Evolutionary conservation across 1,140 invertebrate genomes (phyloP).

Genomic region (Calephelis virginiensis): DNA sequence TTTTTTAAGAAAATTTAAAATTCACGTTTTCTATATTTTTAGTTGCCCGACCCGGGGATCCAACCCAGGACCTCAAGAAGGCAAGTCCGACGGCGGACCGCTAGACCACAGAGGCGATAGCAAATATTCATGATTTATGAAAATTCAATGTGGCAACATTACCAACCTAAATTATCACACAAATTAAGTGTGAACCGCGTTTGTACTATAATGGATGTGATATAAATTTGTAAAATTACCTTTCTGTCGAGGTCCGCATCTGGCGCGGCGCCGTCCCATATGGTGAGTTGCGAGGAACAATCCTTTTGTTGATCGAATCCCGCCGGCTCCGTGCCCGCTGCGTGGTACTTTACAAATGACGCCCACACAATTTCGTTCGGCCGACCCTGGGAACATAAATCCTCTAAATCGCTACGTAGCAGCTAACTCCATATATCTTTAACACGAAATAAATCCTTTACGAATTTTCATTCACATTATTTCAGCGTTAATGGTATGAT

Average conservation of each 20-base stretch:
- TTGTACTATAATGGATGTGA: conserved; percentile 5
- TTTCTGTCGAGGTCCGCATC: conserved; percentile 71
- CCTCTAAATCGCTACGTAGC: conserved; percentile 17
- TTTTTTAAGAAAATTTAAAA: too few species aligned
- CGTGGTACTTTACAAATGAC: conserved; percentile 90
- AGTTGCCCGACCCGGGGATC: too few species aligned
- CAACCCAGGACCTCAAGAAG: too few species aligned
- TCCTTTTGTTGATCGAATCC: conserved; percentile 83
- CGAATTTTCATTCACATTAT: conserved; percentile 9
- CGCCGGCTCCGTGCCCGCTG: conserved; percentile 81
- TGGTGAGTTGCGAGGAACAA: conserved; percentile 85
- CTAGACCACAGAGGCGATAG: too few species aligned
- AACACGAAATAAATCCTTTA: conserved; percentile 3
- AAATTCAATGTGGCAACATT: too few species aligned
- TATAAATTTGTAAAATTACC: conserved; percentile 39
- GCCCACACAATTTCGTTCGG: conserved; percentile 89
- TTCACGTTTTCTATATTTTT: too few species aligned
- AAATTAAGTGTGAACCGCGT: neutral
- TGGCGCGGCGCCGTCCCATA: conserved; percentile 84
- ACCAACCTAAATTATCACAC: neutral
- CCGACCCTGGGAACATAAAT: conserved; percentile 77
- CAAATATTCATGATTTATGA: too few species aligned
- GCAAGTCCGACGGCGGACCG: too few species aligned
- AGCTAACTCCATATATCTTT: conserved; percentile 11
- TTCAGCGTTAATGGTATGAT: conserved; percentile 15